Conservation (phyloP, 2,113 vertebrate genomes). For the Xiphophorus hellerii region DNA sequence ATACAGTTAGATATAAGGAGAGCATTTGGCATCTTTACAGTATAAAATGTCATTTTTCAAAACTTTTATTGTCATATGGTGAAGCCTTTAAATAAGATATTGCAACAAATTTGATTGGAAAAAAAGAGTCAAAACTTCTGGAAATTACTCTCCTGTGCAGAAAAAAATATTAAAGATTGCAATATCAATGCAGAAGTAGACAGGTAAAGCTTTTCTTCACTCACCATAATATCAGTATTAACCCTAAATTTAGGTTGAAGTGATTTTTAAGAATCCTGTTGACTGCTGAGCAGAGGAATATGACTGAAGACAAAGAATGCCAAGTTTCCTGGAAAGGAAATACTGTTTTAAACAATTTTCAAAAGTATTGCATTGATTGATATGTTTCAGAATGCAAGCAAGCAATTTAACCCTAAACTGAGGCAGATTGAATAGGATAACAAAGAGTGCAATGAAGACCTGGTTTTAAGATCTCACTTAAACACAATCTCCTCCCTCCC, state of each 20-base stretch:
- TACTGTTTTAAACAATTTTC: neutral
- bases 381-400: neutral
- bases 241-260: too few relatives aligned
- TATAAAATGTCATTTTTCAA: too few relatives aligned
- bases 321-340: neutral
- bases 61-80: too few relatives aligned
- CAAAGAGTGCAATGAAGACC: neutral
- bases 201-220: neutral
- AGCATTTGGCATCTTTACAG: too few relatives aligned
- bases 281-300: neutral
- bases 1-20: too few relatives aligned
- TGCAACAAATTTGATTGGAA: neutral
- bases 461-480: conserved; percentile 24
- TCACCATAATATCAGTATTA: neutral
- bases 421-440: neutral
- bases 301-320: neutral
- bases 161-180: neutral
- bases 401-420: neutral
- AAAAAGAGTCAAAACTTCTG: neutral
- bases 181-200: neutral
- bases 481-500: conserved; percentile 22
- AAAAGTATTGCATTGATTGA: neutral
- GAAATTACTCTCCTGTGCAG: neutral
- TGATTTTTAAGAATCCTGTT: neutral
- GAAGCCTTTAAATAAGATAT: too few relatives aligned